Conservation (phyloP, 2,797 vertebrate species). For the Sandelia bainsii region DNA sequence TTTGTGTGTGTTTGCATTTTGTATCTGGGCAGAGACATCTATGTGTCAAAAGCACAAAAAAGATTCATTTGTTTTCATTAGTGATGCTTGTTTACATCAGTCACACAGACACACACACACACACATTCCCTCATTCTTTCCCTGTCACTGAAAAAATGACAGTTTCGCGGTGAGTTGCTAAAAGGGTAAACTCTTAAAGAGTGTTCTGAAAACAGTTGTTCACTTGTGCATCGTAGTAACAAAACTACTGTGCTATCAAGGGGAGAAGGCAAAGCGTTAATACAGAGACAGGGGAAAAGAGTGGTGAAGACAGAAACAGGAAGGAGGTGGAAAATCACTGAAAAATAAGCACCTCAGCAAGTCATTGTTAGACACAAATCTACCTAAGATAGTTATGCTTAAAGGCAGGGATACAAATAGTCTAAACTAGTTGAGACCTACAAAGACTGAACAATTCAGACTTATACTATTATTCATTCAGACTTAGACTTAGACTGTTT, state of each 20-base stretch:
- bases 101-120: neutral
- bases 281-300: neutral
- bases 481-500: no score
- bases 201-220: slow-evolving; percentile 26
- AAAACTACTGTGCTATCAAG: neutral
- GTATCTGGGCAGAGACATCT: slow-evolving; percentile 50
- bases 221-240: slow-evolving; percentile 4
- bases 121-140: slow-evolving; percentile 26
- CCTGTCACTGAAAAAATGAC: slow-evolving; percentile 10
- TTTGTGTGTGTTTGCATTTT: neutral
- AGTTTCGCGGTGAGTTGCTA: no score
- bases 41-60: slow-evolving; percentile 53
- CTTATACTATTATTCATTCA: no score
- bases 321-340: no score
- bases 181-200: slow-evolving; percentile 8
- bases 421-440: no score
- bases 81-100: slow-evolving; percentile 45
- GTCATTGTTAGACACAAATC: no score
- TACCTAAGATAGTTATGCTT: no score
- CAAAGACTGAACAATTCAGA: no score
- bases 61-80: slow-evolving; percentile 67
- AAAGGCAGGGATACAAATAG: no score
- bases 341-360: no score
- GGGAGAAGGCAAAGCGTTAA: neutral
- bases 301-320: no score